Base-by-base conservation (phyloP, 2,113 vertebrate species). In the Kryptolebias marmoratus region DNA sequence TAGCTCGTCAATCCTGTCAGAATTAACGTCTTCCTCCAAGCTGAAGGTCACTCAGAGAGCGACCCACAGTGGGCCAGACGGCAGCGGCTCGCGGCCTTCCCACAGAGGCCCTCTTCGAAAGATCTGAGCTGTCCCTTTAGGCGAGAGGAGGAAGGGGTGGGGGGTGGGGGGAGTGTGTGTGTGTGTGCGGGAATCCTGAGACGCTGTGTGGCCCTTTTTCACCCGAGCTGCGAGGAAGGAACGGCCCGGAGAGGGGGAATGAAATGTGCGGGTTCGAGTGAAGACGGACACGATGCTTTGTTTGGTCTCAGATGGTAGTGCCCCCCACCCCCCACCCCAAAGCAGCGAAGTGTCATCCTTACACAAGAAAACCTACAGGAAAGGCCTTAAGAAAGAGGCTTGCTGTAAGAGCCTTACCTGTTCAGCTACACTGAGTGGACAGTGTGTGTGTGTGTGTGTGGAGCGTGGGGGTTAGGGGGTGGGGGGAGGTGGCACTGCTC, bases 151-250 rank as follows among this genome's bases (percentile, higher is more conserved):
- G 73, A 69, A 48, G 77, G 76, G 44, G 18, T 18, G 62, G 30
- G 61, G 47, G 52, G 58, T 45, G 13, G 18, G 7, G 39, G 61
- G n/a, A 14, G 36, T 36, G 36, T 36, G 36, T 36, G 36, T 36
- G 7, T 1, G 68, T 48, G 59, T 81, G 81, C 71, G 81, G 82
- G 90, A 89, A 87, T 93, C 93, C 93, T 94, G 93, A 94, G 93
- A 94, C 89, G 74, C 91, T 90, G 89, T 84, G 90, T 83, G 91
- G 88, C 90, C 83, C 79, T 88, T 42, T 8, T 8, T 4, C 81
- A 78, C 73, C 58, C 64, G 14, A 75, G 86, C 85, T 88, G 84
- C 87, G 68, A 81, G 75, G 86, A 87, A 85, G 87, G 81, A 90
- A 88, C 84, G 88, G 91, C 84, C 87, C 87, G 83, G 72, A 83